phyloP scores from a whole-genome alignment of 2,888 invertebrate species.

The Acanthosepion pharaonis region DNA sequence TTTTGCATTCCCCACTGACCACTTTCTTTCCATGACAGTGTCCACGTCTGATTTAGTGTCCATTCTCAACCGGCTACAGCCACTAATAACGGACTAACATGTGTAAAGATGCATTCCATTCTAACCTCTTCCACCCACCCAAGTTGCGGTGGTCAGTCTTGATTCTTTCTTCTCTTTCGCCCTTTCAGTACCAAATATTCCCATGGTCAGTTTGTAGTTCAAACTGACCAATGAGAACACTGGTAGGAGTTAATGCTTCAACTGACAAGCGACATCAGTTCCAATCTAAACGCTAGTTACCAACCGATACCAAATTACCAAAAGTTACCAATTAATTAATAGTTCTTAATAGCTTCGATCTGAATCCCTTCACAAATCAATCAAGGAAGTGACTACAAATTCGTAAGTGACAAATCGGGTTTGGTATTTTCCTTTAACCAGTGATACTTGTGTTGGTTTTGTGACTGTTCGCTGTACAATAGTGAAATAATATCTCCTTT shows the following conservation, averaged over 20 bases:
- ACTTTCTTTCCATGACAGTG: not conserved
- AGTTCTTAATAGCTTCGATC: too few species aligned
- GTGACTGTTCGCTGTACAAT: too few species aligned
- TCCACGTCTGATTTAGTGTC: not conserved
- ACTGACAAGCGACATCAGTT: not conserved
- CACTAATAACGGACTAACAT: not conserved
- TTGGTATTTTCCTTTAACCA: too few species aligned
- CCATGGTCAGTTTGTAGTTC: not conserved
- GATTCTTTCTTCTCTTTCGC: not conserved
- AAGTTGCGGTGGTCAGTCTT: not conserved
- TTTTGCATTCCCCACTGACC: not conserved
- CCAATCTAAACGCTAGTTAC: not conserved
- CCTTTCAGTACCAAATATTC: not conserved
- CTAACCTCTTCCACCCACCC: not conserved
- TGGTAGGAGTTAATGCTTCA: not conserved
- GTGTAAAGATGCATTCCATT: not conserved
- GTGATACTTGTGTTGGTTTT: too few species aligned
- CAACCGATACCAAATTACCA: not conserved
- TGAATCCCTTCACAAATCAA: too few species aligned
- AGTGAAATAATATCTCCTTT: too few species aligned
- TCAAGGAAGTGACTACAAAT: too few species aligned
- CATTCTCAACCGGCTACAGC: not conserved
- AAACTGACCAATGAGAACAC: not conserved
- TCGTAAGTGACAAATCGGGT: too few species aligned
- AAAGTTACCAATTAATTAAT: not conserved